Evolutionary conservation across 2,888 invertebrate genomes (phyloP).

Genomic region (Parochlus steinenii): DNA sequence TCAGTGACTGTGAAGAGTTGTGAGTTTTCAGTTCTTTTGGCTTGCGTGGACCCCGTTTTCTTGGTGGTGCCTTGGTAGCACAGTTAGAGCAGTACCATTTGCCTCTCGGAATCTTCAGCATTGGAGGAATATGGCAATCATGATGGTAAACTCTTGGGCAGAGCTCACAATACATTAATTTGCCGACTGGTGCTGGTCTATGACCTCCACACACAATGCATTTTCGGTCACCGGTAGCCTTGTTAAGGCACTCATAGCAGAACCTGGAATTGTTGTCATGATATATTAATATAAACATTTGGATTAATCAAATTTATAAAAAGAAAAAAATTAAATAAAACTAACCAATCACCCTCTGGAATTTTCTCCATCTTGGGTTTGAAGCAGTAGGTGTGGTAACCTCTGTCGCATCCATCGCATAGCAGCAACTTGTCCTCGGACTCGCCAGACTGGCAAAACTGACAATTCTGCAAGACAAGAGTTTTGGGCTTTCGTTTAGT

Average conservation of each 20-base stretch:
- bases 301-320: slow-evolving; percentile 4
- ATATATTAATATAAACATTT: slow-evolving; percentile 6
- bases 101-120: slow-evolving; percentile 61
- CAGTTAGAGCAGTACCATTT: slow-evolving; percentile 86
- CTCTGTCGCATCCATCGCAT: slow-evolving; percentile 96
- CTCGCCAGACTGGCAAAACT: slow-evolving; percentile 92
- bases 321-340: slow-evolving; percentile 15
- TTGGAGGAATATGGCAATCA: slow-evolving; percentile 80
- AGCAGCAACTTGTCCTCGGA: slow-evolving; percentile 87
- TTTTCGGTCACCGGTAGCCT: slow-evolving; percentile 80
- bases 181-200: slow-evolving; percentile 35
- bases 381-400: slow-evolving; percentile 98
- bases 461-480: slow-evolving; percentile 91
- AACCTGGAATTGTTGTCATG: slow-evolving; percentile 44
- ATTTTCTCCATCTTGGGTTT: slow-evolving; percentile 91
- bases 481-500: too few species aligned
- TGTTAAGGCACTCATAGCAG: slow-evolving; percentile 89
- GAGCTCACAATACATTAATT: slow-evolving; percentile 71
- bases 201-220: slow-evolving; percentile 86
- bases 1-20: slow-evolving; percentile 23
- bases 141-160: slow-evolving; percentile 87
- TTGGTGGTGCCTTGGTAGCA: slow-evolving; percentile 66
- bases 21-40: slow-evolving; percentile 16
- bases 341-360: slow-evolving; percentile 94
- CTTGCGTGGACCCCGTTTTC: slow-evolving; percentile 43